Percentiles rank a stretch among this genome's conserved stretches.
These are phyloP conservation scores for Anagyrus pseudococci DNA, from an alignment of 2,888 invertebrate genomes.

Conservation along the genomic window DNA sequence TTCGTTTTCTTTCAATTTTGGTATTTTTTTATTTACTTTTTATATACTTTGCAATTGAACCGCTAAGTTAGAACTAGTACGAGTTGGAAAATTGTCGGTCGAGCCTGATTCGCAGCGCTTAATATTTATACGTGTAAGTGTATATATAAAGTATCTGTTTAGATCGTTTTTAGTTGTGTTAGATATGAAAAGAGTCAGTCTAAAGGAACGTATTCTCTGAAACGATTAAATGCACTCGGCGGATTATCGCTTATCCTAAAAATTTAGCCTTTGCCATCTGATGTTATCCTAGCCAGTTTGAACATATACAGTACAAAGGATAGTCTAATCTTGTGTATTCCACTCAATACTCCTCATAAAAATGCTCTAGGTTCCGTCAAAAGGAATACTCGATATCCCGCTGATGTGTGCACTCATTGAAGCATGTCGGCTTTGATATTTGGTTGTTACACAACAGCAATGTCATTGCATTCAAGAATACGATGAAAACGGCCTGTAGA, in stretches of 20 bases:
- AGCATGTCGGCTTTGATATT: too few relatives aligned
- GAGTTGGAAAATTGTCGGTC: slow-evolving; percentile 16
- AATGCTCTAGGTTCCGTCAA: too few relatives aligned
- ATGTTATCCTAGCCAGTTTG: too few relatives aligned
- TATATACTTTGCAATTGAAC: not conserved
- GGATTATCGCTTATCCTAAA: slow-evolving; percentile 24
- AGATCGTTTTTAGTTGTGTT: not conserved
- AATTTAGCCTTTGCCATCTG: not conserved
- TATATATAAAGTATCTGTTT: not conserved
- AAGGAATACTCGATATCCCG: too few relatives aligned
- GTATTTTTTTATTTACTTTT: not conserved
- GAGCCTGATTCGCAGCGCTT: not conserved
- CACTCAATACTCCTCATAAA: too few relatives aligned
- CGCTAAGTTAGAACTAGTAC: slow-evolving; percentile 14
- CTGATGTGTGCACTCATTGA: too few relatives aligned
- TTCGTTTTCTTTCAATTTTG: not conserved
- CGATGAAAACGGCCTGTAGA: too few relatives aligned
- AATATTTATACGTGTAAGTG: slow-evolving; percentile 4
- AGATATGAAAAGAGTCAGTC: slow-evolving; percentile 22
- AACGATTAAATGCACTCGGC: slow-evolving; percentile 23
- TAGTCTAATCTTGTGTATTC: too few relatives aligned
- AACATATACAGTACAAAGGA: too few relatives aligned
- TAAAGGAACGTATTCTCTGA: slow-evolving; percentile 36
- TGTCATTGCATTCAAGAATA: too few relatives aligned
- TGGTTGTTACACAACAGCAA: too few relatives aligned